Evolutionary conservation across 2,888 invertebrate genomes (phyloP).

Genomic region (Eupithecia insigniata): DNA sequence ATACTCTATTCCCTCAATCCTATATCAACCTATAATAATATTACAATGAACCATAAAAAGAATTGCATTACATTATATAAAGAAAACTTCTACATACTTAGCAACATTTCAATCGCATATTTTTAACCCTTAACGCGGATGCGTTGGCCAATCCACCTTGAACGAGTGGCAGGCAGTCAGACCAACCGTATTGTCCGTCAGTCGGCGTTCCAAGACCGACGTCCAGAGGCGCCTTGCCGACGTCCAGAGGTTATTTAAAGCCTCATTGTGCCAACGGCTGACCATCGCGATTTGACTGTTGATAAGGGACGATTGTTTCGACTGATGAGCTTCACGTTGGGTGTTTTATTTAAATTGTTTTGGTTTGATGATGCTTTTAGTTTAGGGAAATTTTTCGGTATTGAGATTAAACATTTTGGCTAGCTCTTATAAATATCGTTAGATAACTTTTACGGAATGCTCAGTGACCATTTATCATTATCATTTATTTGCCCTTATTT

Average conservation of each 20-base stretch:
- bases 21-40: not conserved
- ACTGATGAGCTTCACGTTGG: conserved; percentile 78
- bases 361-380: conserved; percentile 4
- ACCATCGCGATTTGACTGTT: conserved; percentile 70
- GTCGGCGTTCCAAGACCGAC: conserved; percentile 62
- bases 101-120: conserved; percentile 59
- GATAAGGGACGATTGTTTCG: conserved; percentile 74
- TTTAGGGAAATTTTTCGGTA: not conserved
- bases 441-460: no score
- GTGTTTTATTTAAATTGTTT: conserved; percentile 46
- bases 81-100: conserved; percentile 34
- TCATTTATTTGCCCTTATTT: no score
- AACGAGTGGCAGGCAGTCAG: conserved; percentile 72
- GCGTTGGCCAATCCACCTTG: conserved; percentile 56
- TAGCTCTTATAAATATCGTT: not conserved
- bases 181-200: conserved; percentile 76
- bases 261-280: conserved; percentile 77
- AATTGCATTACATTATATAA: not conserved
- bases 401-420: not conserved
- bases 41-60: not conserved
- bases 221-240: conserved; percentile 78
- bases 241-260: conserved; percentile 78
- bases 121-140: conserved; percentile 69
- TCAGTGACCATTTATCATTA: no score
- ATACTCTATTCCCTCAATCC: not conserved